These are phyloP conservation scores for Thaumetopoea pityocampa DNA, from an alignment of 1,140 invertebrate genomes.

Conservation along the genomic window DNA sequence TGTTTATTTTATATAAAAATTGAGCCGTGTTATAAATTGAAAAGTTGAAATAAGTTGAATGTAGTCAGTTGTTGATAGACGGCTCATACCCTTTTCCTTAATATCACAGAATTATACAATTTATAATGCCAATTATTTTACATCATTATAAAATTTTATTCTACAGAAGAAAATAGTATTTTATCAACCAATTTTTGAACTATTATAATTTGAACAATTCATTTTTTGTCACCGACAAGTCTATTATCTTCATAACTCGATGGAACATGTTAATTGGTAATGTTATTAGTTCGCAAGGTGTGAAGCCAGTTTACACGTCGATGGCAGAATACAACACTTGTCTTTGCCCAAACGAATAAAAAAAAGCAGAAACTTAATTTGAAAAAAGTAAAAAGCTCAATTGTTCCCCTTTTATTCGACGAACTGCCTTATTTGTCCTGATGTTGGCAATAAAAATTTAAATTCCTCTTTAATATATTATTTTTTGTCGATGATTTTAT, in stretches of 20 bases:
- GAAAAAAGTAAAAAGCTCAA: slow-evolving; percentile 14
- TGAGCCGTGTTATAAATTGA: too few relatives aligned
- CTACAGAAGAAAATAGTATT: not conserved
- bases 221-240: slow-evolving; percentile 12
- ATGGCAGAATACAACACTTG: slow-evolving; percentile 21
- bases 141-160: not conserved
- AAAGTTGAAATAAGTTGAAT: too few relatives aligned
- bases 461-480: slow-evolving; percentile 4
- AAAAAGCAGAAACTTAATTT: slow-evolving; percentile 15
- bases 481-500: slow-evolving; percentile 2
- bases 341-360: slow-evolving; percentile 15
- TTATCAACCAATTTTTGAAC: slow-evolving; percentile 1
- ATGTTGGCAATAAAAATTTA: slow-evolving; percentile 1
- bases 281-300: slow-evolving; percentile 44
- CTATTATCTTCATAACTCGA: slow-evolving; percentile 24
- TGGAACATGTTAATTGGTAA: slow-evolving; percentile 28
- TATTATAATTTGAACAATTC: not conserved
- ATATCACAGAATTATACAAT: too few relatives aligned
- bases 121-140: too few relatives aligned
- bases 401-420: slow-evolving; percentile 2
- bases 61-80: too few relatives aligned
- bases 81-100: too few relatives aligned
- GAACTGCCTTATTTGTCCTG: slow-evolving; percentile 1
- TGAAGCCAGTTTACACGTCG: slow-evolving; percentile 25
- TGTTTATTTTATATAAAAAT: too few relatives aligned